These are phyloP conservation scores for Coreius guichenoti DNA, from an alignment of 2,797 vertebrate genomes.

Conservation along the genomic window DNA sequence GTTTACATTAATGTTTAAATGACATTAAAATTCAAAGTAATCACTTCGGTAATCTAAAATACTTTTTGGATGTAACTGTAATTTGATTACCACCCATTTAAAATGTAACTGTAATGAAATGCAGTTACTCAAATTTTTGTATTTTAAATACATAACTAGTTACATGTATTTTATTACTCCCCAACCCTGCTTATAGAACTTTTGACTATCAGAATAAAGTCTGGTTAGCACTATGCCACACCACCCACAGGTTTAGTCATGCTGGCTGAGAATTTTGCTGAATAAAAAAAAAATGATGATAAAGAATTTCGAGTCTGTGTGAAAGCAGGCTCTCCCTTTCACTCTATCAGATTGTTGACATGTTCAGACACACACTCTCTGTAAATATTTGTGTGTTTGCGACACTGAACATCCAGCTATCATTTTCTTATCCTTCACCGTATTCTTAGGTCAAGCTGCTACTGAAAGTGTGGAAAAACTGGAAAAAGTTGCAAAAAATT, in stretches of 20 bases:
- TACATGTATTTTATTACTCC: too few species aligned
- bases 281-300: background rate
- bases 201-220: background rate
- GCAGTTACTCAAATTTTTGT: too few species aligned
- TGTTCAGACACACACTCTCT: constrained; percentile 84
- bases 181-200: background rate
- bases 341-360: constrained; percentile 89
- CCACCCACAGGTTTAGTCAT: constrained; percentile 31
- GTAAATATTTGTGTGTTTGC: constrained; percentile 93
- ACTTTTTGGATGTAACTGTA: too few species aligned
- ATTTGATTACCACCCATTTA: too few species aligned
- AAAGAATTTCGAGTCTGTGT: constrained; percentile 22
- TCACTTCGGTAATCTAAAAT: too few species aligned
- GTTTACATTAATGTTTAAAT: too few species aligned
- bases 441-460: constrained; percentile 7
- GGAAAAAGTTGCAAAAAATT: background rate
- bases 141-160: too few species aligned
- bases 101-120: too few species aligned
- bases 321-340: constrained; percentile 25
- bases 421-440: constrained; percentile 72
- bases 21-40: too few species aligned
- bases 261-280: constrained; percentile 5
- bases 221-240: background rate
- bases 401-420: constrained; percentile 76
- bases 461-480: background rate